Evolutionary conservation across 2,797 vertebrate species (phyloP).

Genomic region (Mastacembelus armatus): DNA sequence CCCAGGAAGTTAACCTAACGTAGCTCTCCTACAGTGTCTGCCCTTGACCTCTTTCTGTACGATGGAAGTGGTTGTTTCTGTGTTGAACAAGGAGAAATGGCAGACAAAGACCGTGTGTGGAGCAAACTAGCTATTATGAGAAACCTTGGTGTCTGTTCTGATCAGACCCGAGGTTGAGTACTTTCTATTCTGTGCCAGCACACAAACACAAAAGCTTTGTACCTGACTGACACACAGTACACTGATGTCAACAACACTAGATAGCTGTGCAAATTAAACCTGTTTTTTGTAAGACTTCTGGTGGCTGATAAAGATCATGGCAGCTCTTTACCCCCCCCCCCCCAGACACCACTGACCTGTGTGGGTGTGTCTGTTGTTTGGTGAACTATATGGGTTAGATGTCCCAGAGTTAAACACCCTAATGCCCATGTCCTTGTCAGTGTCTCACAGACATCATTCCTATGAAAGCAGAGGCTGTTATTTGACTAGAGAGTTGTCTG

Average conservation of each 20-base stretch:
- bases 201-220: neutral
- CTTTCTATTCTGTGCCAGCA: conserved; percentile 1
- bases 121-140: neutral
- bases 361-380: too few species aligned
- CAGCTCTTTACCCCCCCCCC: neutral
- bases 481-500: neutral
- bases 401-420: conserved; percentile 2
- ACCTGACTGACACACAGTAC: neutral
- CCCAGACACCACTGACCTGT: too few species aligned
- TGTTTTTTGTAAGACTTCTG: neutral
- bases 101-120: neutral
- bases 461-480: neutral
- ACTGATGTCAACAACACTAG: neutral
- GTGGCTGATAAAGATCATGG: neutral
- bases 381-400: conserved; percentile 3
- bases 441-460: neutral
- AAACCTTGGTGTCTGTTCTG: neutral
- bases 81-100: neutral
- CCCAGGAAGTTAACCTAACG: neutral
- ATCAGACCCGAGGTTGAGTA: neutral
- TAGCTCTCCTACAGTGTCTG: neutral
- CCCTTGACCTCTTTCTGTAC: neutral
- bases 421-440: conserved; percentile 6
- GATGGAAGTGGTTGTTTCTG: neutral
- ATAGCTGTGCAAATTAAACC: neutral